Conservation (phyloP, 2,113 vertebrate genomes). For the Lophochroa leadbeateri region DNA sequence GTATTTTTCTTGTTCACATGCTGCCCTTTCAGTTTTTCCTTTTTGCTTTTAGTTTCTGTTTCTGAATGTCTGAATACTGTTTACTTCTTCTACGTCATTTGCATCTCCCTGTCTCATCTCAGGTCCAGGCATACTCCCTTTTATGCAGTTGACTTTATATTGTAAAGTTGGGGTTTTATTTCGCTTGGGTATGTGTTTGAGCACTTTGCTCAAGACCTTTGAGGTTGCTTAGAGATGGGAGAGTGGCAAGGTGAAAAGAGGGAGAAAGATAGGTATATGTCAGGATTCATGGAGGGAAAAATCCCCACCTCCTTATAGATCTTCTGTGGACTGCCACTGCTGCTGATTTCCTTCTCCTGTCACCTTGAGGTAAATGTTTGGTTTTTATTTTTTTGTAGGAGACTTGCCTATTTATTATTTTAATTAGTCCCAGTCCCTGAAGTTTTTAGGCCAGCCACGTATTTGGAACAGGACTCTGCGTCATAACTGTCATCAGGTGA, state of each 20-base stretch:
- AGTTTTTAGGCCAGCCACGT: background rate
- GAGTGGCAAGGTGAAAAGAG: background rate
- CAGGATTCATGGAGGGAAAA: background rate
- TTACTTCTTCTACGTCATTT: background rate
- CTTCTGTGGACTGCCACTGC: background rate
- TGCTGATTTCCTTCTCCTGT: background rate
- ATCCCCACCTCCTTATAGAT: background rate
- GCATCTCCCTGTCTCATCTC: background rate
- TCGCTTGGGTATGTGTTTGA: background rate
- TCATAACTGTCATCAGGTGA: background rate
- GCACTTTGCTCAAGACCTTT: background rate
- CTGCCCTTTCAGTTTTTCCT: background rate
- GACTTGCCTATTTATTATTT: background rate
- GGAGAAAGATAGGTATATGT: background rate
- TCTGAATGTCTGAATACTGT: background rate
- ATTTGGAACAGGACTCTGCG: background rate
- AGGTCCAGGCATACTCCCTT: conserved; percentile 21
- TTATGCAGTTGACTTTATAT: background rate
- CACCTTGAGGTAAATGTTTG: background rate
- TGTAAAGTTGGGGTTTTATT: background rate
- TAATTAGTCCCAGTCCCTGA: background rate
- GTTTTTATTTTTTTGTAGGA: background rate
- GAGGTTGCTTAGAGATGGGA: background rate
- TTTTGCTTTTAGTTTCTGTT: conserved; percentile 7
- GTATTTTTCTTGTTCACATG: background rate